Conservation (phyloP, 2,113 vertebrate genomes). For the Catharus bicknelli region DNA sequence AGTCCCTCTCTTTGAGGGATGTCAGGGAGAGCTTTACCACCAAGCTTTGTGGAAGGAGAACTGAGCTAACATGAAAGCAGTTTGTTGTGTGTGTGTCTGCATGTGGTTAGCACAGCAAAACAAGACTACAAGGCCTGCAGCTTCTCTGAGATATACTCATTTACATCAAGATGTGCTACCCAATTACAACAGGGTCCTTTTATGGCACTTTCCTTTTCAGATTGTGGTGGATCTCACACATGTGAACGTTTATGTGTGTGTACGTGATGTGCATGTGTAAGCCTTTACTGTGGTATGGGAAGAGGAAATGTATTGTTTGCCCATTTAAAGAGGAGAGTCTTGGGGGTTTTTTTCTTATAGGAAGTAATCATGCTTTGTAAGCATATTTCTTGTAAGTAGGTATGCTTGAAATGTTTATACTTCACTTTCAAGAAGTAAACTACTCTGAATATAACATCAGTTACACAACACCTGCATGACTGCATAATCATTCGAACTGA, state of each 20-base stretch:
- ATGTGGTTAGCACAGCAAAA: constrained; percentile 40
- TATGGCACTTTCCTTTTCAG: constrained; percentile 1
- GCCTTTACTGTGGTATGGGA: constrained; percentile 37
- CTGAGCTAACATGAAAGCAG: constrained; percentile 22
- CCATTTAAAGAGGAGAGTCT: not conserved
- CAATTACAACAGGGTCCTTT: constrained; percentile 20
- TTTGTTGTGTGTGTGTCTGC: not conserved
- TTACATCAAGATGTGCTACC: constrained; percentile 24
- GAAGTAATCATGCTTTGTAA: constrained; percentile 32
- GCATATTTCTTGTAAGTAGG: not conserved
- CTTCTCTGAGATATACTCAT: not conserved
- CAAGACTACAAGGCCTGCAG: not conserved
- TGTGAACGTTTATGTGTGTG: not conserved
- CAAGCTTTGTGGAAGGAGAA: not conserved
- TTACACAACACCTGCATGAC: not conserved
- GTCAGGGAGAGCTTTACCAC: not conserved
- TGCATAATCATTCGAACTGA: not conserved
- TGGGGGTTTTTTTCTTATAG: not conserved
- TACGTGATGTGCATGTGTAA: constrained; percentile 4
- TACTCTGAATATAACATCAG: not conserved
- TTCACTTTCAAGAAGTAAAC: not conserved
- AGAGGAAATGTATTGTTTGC: constrained; percentile 39
- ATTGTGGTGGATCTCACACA: constrained; percentile 11
- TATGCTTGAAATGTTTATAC: constrained; percentile 3
- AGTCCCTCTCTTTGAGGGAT: constrained; percentile 1